Base-by-base conservation (phyloP, 2,113 vertebrate genomes). In the Ctenodactylus gundi region DNA sequence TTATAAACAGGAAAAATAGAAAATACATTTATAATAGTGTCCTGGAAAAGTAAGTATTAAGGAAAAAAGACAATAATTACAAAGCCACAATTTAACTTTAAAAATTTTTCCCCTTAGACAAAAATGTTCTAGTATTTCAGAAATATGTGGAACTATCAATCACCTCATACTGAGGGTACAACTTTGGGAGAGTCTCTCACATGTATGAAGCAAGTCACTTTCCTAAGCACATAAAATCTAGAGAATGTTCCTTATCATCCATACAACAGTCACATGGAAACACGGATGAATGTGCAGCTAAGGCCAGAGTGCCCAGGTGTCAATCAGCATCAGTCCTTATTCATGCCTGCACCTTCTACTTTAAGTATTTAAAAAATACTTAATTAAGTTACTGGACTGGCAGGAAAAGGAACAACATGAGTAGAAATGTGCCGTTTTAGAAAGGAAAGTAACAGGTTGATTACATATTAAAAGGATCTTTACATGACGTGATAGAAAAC, bases 401-500 rank as follows among this genome's bases (percentile, higher is more conserved):
- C 53, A 85, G 11, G 25, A 64, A 86, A 82, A 89, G 58, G 25
- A 83, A 60, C 8, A 86, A 27, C 18, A 51, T 31, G 11, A 53
- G 34, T 10, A 88, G 39, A 94, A 85, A 39, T 62, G 17, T 57
- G 21, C 77, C 93, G 85, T 2, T 72, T 4, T n/a, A 80, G 29
- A 87, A 87, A 90, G 44, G 44, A 34, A 8, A 81, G n/a, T 6
- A 64, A 23, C 55, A 84, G 73, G 85, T 67, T 80, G 92, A 92
- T 60, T 86, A 83, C 9, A 88, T 31, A 81, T 41, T 44, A 46
- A 86, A 89, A 62, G 53, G 25, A 62, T 60, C 10, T 95, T 90
- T 83, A 91, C 73, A 70, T 78, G 36, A 92, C 51, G 88, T 49
- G 23, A 91, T 14, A 85, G 67, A 76, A 93, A 81, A 83, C 57